phyloP scores from a whole-genome alignment of 2,888 invertebrate genomes.

The Folsomia candida region DNA sequence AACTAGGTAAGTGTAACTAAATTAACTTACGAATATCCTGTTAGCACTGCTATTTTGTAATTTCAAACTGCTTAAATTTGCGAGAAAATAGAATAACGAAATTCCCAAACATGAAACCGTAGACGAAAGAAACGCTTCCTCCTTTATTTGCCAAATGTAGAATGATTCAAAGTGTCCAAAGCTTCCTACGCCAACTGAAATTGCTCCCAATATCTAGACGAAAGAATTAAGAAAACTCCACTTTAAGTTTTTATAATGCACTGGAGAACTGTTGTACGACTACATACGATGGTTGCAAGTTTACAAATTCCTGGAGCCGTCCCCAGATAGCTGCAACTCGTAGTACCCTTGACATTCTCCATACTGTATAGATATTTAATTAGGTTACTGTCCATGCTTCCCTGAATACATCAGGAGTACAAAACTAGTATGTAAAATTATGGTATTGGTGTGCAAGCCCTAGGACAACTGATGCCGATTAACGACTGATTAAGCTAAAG shows the following conservation, averaged over 20 bases:
- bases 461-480: no score
- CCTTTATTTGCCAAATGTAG: constrained; percentile 24
- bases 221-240: neutral
- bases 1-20: neutral
- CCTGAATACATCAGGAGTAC: no score
- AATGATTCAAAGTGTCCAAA: constrained; percentile 16
- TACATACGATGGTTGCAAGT: neutral
- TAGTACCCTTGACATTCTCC: no score
- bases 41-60: neutral
- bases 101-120: neutral
- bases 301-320: neutral
- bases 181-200: constrained; percentile 3
- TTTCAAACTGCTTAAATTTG: neutral
- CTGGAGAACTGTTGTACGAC: neutral
- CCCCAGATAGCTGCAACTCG: neutral
- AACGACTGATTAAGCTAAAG: no score
- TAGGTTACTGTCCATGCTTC: no score
- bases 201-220: constrained; percentile 12
- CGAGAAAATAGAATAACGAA: constrained; percentile 13
- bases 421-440: no score
- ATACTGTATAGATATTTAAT: no score
- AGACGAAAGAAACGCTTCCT: constrained; percentile 19
- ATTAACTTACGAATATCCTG: constrained; percentile 10
- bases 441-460: no score
- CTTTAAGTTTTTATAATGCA: neutral